These are phyloP conservation scores for Hyperoodon ampullatus DNA, from an alignment of 2,113 vertebrate species.

Conservation along the genomic window DNA sequence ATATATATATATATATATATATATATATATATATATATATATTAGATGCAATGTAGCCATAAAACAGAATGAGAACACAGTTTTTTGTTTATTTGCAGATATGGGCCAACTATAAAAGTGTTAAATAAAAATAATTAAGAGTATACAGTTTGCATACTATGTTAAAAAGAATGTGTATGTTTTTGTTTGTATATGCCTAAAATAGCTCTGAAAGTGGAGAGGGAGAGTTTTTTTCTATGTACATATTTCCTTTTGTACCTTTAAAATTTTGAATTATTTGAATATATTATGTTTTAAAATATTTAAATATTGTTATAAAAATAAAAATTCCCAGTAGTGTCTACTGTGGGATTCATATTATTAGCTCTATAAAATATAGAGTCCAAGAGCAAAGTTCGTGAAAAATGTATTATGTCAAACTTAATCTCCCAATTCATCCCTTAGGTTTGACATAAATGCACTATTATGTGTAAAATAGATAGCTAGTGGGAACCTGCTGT, in stretches of 20 bases:
- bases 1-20: not conserved
- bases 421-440: too few relatives aligned
- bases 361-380: not conserved
- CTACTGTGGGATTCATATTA: not conserved
- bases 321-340: not conserved
- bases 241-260: not conserved
- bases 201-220: not conserved
- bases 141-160: not conserved
- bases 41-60: not conserved
- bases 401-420: conserved; percentile 8
- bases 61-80: not conserved
- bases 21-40: not conserved
- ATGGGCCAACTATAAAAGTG: not conserved
- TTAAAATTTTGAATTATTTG: not conserved
- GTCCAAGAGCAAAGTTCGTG: not conserved
- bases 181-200: not conserved
- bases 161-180: not conserved
- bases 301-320: conserved; percentile 48
- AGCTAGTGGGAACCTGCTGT: too few relatives aligned
- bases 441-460: too few relatives aligned
- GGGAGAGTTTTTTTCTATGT: not conserved
- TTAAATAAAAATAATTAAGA: not conserved
- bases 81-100: not conserved
- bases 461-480: too few relatives aligned
- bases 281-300: conserved; percentile 24